phyloP scores from a whole-genome alignment of 2,113 vertebrate genomes.

The Anolis sagrei region DNA sequence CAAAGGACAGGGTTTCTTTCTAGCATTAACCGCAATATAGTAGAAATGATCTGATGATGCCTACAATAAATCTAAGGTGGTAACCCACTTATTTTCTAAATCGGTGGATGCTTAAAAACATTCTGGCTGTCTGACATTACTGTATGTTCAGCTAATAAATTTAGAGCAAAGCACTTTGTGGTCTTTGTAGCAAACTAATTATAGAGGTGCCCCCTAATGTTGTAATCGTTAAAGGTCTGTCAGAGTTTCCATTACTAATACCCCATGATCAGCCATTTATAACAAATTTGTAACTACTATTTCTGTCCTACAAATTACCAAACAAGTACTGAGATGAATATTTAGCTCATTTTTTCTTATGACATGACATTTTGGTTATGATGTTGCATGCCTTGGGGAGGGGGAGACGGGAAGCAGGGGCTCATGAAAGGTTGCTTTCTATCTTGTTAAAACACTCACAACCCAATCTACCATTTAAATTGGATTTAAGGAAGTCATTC shows the following conservation, averaged over 20 bases:
- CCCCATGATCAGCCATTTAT: conserved; percentile 39
- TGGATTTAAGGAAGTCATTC: conserved; percentile 20
- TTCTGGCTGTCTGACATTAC: conserved; percentile 9
- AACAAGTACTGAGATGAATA: conserved; percentile 28
- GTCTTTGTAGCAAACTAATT: conserved; percentile 23
- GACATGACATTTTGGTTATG: conserved; percentile 30
- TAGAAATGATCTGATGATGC: neutral
- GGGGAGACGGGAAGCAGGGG: neutral
- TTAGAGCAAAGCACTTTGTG: conserved; percentile 29
- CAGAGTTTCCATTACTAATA: conserved; percentile 46
- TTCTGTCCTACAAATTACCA: conserved; percentile 23
- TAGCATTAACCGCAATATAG: conserved; percentile 13
- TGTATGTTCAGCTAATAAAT: conserved; percentile 37
- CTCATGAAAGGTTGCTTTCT: conserved; percentile 25
- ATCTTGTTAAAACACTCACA: conserved; percentile 22
- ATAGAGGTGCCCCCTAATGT: conserved; percentile 32
- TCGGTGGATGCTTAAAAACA: neutral
- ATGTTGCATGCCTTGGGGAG: neutral
- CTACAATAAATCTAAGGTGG: neutral
- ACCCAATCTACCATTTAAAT: conserved; percentile 29
- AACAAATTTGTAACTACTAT: conserved; percentile 5
- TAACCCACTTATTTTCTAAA: conserved; percentile 18
- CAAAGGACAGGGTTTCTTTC: neutral
- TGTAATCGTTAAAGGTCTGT: conserved; percentile 16
- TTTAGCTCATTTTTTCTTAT: conserved; percentile 31